Conservation (phyloP, 2,888 invertebrate genomes). For the Lasius fuliginosus region DNA sequence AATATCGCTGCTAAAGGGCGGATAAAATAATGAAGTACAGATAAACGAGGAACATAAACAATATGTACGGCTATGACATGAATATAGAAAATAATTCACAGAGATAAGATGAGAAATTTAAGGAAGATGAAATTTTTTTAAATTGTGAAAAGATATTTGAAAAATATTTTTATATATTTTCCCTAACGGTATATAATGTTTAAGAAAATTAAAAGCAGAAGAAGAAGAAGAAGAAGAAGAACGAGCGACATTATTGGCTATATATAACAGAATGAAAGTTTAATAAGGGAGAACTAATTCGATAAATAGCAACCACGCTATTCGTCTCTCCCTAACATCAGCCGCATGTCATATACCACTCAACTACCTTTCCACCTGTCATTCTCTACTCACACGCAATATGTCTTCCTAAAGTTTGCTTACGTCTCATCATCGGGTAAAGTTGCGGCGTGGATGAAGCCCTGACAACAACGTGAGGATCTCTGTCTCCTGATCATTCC, state of each 20-base stretch:
- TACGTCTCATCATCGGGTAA: conserved; percentile 62
- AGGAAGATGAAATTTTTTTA: neutral
- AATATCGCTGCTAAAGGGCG: neutral
- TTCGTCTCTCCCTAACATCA: conserved; percentile 77
- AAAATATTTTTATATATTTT: neutral
- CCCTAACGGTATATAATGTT: neutral
- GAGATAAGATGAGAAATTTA: neutral
- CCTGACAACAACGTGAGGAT: conserved; percentile 40
- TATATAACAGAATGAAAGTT: conserved; percentile 38
- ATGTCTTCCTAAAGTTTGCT: conserved; percentile 76
- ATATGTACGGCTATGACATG: neutral
- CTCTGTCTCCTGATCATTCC: conserved; percentile 52
- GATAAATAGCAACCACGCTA: conserved; percentile 79
- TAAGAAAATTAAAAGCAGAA: neutral
- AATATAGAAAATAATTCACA: neutral
- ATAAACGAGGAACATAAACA: neutral
- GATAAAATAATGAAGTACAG: conserved; percentile 5
- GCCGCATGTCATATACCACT: conserved; percentile 76
- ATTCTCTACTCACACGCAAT: conserved; percentile 73
- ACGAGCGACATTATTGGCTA: neutral
- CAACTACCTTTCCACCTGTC: conserved; percentile 75
- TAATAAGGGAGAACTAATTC: conserved; percentile 66
- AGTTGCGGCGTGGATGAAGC: conserved; percentile 43
- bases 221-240: neutral
- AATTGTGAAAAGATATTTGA: neutral